Conservation (phyloP, 2,797 vertebrate genomes). For the Hafferia zeledoni region DNA sequence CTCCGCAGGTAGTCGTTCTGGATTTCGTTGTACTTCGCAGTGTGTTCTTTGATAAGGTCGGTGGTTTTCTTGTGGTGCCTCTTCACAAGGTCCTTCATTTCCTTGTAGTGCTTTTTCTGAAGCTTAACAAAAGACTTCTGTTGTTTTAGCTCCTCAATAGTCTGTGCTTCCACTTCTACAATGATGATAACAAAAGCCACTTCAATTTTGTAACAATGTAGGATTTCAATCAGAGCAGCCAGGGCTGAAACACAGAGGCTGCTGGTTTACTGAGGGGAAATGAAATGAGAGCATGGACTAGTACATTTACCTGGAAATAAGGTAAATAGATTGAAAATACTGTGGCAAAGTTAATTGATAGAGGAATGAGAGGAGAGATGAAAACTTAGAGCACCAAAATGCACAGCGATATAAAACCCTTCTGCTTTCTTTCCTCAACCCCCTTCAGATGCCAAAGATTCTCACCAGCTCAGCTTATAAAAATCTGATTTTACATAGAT, state of each 20-base stretch:
- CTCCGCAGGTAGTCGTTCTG: constrained; percentile 88
- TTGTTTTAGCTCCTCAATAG: constrained; percentile 93
- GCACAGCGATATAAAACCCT: background rate
- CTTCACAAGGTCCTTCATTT: constrained; percentile 96
- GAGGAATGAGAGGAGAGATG: background rate
- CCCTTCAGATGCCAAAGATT: background rate
- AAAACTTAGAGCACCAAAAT: background rate
- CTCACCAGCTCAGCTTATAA: background rate
- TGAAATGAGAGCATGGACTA: background rate
- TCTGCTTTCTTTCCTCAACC: background rate
- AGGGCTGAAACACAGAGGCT: background rate
- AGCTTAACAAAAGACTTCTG: constrained; percentile 94
- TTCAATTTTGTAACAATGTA: background rate
- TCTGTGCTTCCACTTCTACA: constrained; percentile 92
- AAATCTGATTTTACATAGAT: background rate
- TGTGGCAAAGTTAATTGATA: background rate
- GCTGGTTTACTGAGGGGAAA: background rate
- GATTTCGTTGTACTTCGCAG: constrained; percentile 87
- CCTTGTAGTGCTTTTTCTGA: constrained; percentile 97
- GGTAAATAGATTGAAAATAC: background rate
- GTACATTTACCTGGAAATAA: background rate
- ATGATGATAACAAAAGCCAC: background rate
- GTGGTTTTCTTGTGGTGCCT: constrained; percentile 95
- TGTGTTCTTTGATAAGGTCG: constrained; percentile 96
- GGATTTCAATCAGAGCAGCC: background rate